A percentile compares a stretch with the other conserved stretches of the same genome.
Conservation (phyloP, 1,140 invertebrate species). For the Drosophila subobscura region DNA sequence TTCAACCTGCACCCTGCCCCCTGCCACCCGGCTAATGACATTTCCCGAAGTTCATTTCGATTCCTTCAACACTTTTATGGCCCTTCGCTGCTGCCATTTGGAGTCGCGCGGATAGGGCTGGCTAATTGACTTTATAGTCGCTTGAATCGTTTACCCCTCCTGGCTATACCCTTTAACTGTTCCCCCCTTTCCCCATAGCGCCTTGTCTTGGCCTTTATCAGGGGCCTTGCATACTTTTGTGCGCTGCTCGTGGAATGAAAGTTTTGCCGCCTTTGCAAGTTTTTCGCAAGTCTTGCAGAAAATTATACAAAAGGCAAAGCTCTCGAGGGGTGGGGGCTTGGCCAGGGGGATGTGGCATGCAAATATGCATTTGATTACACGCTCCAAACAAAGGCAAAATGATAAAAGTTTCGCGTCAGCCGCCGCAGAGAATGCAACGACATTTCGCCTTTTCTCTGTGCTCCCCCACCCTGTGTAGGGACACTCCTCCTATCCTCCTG, state of each 20-base stretch:
- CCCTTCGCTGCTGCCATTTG: conserved; percentile 1
- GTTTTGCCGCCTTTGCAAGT: conserved; percentile 77
- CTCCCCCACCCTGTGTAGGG: conserved; percentile 17
- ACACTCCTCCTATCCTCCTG: conserved; percentile 35
- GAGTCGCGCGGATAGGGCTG: conserved; percentile 19
- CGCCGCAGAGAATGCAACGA: conserved; percentile 62
- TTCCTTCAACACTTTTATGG: conserved; percentile 69
- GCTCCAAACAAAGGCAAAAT: conserved; percentile 78
- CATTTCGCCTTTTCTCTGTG: conserved; percentile 52
- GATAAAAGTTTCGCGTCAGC: conserved; percentile 64
- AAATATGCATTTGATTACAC: conserved; percentile 82
- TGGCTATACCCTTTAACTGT: too few species aligned
- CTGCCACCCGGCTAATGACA: conserved; percentile 38
- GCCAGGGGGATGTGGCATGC: conserved; percentile 52
- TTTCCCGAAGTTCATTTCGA: conserved; percentile 71
- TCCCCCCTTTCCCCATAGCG: not conserved
- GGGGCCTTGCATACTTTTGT: conserved; percentile 68
- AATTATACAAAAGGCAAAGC: conserved; percentile 77
- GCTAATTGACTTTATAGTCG: conserved; percentile 74
- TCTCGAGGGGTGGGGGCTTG: not conserved
- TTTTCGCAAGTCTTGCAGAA: conserved; percentile 79
- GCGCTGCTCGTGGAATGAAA: conserved; percentile 36
- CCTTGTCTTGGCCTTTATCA: conserved; percentile 35
- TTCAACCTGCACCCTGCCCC: conserved; percentile 4
- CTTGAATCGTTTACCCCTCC: conserved; percentile 46